Percentiles rank a stretch among this genome's conserved stretches.
Evolutionary conservation across 2,797 vertebrate genomes (phyloP).

Genomic region (Bucorvus abyssinicus): DNA sequence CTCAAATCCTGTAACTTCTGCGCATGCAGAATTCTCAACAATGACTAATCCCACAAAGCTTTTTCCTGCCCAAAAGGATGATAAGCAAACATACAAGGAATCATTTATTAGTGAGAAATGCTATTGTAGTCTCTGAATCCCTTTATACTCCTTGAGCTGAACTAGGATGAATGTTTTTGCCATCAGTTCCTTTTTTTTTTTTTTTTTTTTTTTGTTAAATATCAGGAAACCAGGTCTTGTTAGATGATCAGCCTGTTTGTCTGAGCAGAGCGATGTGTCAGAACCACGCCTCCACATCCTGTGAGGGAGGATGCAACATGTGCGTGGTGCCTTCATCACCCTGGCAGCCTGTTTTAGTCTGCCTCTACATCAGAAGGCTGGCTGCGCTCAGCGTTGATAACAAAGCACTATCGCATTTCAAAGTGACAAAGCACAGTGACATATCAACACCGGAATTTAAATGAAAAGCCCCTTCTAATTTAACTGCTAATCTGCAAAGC

Average conservation of each 20-base stretch:
- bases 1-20: neutral
- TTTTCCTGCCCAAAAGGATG: neutral
- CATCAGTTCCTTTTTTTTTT: neutral
- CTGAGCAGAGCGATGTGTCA: constrained; percentile 13
- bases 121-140: neutral
- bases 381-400: constrained; percentile 72
- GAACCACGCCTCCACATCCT: neutral
- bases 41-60: neutral
- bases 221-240: neutral
- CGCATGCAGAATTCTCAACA: neutral
- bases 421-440: constrained; percentile 75
- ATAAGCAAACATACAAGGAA: neutral
- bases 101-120: constrained; percentile 29
- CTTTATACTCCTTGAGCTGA: neutral
- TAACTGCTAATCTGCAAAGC: constrained; percentile 72
- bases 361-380: constrained; percentile 68
- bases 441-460: constrained; percentile 76
- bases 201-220: neutral
- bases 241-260: constrained; percentile 29
- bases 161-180: neutral
- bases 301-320: constrained; percentile 30
- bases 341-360: constrained; percentile 73
- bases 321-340: constrained; percentile 63
- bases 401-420: constrained; percentile 73
- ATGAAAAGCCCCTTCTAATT: constrained; percentile 75